Evolutionary conservation across 2,113 vertebrate species (phyloP).

Genomic region (Leptodactylus fuscus): DNA sequence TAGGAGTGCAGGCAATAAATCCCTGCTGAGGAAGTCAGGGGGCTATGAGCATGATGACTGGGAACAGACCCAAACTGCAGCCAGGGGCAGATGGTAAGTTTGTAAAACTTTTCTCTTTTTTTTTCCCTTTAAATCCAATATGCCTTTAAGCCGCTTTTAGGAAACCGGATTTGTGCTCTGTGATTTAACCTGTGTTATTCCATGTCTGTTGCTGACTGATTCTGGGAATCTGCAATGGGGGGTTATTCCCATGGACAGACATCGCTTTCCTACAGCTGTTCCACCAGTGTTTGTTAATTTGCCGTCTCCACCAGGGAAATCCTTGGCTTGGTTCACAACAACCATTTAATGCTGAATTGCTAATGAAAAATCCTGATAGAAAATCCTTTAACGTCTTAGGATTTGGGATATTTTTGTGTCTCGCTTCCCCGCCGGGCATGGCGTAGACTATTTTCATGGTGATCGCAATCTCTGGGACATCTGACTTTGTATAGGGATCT

Average conservation of each 20-base stretch:
- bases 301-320: background rate
- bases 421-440: background rate
- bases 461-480: constrained; percentile 38
- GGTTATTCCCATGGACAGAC: background rate
- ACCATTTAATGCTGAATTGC: constrained; percentile 11
- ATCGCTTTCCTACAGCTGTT: background rate
- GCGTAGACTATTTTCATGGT: background rate
- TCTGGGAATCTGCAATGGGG: constrained; percentile 8
- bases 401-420: background rate
- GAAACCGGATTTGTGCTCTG: constrained; percentile 31
- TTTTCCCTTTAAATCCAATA: constrained; percentile 16
- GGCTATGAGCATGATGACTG: constrained; percentile 52
- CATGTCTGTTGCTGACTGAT: background rate
- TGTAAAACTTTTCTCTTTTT: constrained; percentile 10
- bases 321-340: background rate
- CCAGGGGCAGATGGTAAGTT: constrained; percentile 52
- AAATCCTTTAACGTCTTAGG: constrained; percentile 28
- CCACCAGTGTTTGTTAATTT: constrained; percentile 4
- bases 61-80: constrained; percentile 37
- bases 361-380: background rate
- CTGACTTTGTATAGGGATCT: constrained; percentile 43
- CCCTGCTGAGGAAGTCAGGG: background rate
- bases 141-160: constrained; percentile 40
- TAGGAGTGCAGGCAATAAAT: background rate
- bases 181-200: constrained; percentile 19